These are phyloP conservation scores for Trochalopteron elliotii DNA, from an alignment of 2,113 vertebrate genomes.

Conservation along the genomic window DNA sequence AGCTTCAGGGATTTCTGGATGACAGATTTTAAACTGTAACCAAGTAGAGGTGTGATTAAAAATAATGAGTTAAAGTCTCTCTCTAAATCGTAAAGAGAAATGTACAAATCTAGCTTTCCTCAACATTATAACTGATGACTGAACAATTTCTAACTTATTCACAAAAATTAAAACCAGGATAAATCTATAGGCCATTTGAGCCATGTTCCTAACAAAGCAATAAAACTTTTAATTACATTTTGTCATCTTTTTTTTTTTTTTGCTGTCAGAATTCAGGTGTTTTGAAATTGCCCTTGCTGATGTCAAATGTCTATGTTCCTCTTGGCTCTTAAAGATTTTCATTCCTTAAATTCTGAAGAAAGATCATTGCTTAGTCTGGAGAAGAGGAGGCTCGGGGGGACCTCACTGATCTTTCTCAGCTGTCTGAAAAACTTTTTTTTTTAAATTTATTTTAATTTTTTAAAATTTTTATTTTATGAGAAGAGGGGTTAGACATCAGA, in stretches of 20 bases:
- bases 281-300: background rate
- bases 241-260: background rate
- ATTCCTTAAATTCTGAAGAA: background rate
- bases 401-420: background rate
- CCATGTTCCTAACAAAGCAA: background rate
- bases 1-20: conserved; percentile 44
- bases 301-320: background rate
- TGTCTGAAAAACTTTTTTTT: background rate
- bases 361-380: background rate
- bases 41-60: conserved; percentile 29
- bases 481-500: background rate
- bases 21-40: conserved; percentile 25
- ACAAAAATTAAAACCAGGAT: background rate
- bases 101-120: background rate
- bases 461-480: too few species aligned
- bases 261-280: background rate
- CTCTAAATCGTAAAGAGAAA: background rate
- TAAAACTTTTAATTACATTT: background rate
- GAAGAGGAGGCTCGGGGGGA: background rate
- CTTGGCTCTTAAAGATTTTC: background rate
- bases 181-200: background rate
- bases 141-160: background rate
- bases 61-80: conserved; percentile 4
- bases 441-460: too few species aligned
- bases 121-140: background rate